These are phyloP conservation scores for Pyrgus malvae DNA, from an alignment of 2,888 invertebrate genomes.

Conservation along the genomic window DNA sequence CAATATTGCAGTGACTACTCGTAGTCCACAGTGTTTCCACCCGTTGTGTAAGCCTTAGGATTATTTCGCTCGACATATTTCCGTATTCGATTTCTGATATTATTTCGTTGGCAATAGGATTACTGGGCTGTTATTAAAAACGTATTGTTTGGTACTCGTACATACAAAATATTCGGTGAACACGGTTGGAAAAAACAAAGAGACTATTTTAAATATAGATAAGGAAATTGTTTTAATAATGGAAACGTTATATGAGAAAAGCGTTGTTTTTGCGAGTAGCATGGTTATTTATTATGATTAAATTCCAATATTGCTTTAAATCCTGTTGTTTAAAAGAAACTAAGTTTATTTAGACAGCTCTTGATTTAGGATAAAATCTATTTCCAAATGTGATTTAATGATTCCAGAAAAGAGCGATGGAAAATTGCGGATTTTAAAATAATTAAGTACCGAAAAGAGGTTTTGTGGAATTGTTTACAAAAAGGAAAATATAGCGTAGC, in stretches of 20 bases:
- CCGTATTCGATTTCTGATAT: constrained; percentile 37
- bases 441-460: no score
- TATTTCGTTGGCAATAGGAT: constrained; percentile 35
- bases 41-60: constrained; percentile 40
- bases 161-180: neutral
- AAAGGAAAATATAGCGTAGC: no score
- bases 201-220: neutral
- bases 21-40: neutral
- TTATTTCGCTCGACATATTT: constrained; percentile 41
- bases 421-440: no score
- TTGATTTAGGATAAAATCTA: no score
- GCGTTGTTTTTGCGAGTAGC: no score
- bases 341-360: no score
- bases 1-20: neutral
- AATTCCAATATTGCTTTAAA: no score
- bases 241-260: neutral
- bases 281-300: no score
- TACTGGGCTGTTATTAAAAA: constrained; percentile 34
- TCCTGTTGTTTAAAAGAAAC: no score
- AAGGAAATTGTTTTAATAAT: constrained; percentile 1
- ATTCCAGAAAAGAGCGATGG: no score
- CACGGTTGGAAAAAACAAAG: neutral
- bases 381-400: no score
- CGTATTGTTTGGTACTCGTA: constrained; percentile 25
- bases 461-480: no score